These are phyloP conservation scores for Cryptoprocta ferox DNA, from an alignment of 2,797 vertebrate species.

Conservation along the genomic window DNA sequence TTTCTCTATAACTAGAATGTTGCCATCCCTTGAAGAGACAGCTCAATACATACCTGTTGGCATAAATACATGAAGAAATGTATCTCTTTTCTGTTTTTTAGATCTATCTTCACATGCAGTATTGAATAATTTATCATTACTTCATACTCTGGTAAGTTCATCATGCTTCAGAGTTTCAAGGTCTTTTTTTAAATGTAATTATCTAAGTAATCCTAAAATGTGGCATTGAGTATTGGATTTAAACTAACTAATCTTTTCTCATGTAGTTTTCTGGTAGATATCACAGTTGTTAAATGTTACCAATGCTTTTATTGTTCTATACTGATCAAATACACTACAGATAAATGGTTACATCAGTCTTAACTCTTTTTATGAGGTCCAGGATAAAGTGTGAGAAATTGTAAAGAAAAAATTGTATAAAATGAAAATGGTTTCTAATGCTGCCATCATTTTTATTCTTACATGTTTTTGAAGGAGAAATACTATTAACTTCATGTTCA, in stretches of 20 bases:
- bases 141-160: neutral
- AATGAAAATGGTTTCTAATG: neutral
- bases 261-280: neutral
- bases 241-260: slow-evolving; percentile 4
- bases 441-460: slow-evolving; percentile 5
- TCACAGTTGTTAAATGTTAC: neutral
- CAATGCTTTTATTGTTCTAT: neutral
- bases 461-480: slow-evolving; percentile 13
- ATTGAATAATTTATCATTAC: slow-evolving; percentile 38
- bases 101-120: neutral
- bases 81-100: slow-evolving; percentile 14
- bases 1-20: neutral
- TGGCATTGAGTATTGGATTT: neutral
- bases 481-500: neutral
- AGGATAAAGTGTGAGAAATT: neutral
- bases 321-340: neutral
- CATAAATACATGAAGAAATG: neutral
- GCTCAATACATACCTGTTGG: neutral
- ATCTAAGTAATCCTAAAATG: slow-evolving; percentile 4
- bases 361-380: neutral
- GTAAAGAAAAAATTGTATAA: neutral
- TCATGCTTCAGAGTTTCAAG: neutral
- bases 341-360: neutral
- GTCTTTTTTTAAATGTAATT: neutral
- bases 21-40: neutral